Percentiles rank a stretch among this genome's conserved stretches.
Conservation (phyloP, 2,113 vertebrate species). For the Orientallactaga bullata region DNA sequence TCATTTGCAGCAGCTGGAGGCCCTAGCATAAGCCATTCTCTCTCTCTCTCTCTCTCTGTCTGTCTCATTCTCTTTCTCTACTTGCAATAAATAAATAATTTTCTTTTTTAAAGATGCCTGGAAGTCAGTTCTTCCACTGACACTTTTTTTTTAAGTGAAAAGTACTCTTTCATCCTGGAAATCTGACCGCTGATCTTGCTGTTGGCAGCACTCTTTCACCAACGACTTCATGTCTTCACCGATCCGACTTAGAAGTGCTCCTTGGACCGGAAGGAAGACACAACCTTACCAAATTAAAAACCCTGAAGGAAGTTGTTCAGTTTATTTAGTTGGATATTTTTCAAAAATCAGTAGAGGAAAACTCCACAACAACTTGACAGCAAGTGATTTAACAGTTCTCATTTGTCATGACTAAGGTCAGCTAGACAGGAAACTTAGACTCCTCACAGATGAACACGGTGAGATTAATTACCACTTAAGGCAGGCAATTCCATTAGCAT, state of each 20-base stretch:
- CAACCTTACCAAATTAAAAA: not conserved
- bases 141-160: slow-evolving; percentile 30
- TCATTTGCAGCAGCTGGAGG: too few relatives aligned
- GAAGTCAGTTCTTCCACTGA: not conserved
- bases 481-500: not conserved
- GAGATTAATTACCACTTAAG: slow-evolving; percentile 20
- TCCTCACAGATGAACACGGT: not conserved
- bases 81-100: too few relatives aligned
- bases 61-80: too few relatives aligned
- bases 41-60: too few relatives aligned
- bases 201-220: not conserved
- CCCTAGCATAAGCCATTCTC: too few relatives aligned
- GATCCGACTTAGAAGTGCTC: slow-evolving; percentile 48
- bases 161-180: slow-evolving; percentile 10
- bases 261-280: slow-evolving; percentile 13
- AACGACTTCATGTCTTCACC: slow-evolving; percentile 27
- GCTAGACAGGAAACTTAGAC: slow-evolving; percentile 39
- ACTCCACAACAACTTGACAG: not conserved
- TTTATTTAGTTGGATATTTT: slow-evolving; percentile 38
- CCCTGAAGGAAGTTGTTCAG: not conserved
- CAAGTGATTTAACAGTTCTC: slow-evolving; percentile 35
- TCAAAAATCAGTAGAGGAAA: not conserved
- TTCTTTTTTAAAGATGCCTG: not conserved
- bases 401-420: slow-evolving; percentile 13
- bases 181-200: slow-evolving; percentile 60